Conservation (phyloP, 2,113 vertebrate species). For the Carassius auratus region DNA sequence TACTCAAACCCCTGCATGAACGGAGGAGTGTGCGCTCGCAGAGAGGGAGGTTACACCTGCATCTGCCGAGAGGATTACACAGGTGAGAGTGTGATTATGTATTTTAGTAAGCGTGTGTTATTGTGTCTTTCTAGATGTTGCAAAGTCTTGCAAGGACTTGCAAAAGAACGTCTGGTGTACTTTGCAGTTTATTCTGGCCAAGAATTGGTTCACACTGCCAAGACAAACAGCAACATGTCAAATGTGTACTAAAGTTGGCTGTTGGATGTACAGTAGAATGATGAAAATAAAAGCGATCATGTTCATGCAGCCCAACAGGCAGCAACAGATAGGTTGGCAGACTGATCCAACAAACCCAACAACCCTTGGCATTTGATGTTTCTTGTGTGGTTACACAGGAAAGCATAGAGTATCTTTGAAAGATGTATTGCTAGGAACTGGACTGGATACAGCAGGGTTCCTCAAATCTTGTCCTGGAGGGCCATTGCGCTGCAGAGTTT, state of each 20-base stretch:
- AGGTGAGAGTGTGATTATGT: slow-evolving; percentile 69
- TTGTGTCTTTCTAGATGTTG: neutral
- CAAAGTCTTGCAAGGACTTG: neutral
- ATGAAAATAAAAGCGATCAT: neutral
- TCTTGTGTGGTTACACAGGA: neutral
- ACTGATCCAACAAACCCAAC: slow-evolving; percentile 3
- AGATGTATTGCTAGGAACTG: neutral
- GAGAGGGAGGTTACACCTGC: slow-evolving; percentile 94
- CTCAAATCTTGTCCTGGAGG: too few relatives aligned
- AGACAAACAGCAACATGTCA: neutral
- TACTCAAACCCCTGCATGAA: slow-evolving; percentile 97
- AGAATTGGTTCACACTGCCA: slow-evolving; percentile 11
- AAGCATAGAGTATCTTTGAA: neutral
- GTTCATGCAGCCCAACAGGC: neutral
- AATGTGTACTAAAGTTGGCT: neutral
- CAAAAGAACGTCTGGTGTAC: neutral
- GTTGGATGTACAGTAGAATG: slow-evolving; percentile 15
- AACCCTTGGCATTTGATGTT: slow-evolving; percentile 5
- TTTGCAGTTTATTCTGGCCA: neutral
- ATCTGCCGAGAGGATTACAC: slow-evolving; percentile 91
- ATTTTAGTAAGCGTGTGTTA: neutral
- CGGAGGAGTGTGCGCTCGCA: slow-evolving; percentile 87
- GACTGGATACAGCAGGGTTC: neutral
- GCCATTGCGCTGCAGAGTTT: too few relatives aligned
- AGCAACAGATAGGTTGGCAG: neutral